Percentiles rank a stretch among this genome's conserved stretches.
These are phyloP conservation scores for Eupeodes luniger DNA, from an alignment of 2,888 invertebrate genomes.

Conservation along the genomic window DNA sequence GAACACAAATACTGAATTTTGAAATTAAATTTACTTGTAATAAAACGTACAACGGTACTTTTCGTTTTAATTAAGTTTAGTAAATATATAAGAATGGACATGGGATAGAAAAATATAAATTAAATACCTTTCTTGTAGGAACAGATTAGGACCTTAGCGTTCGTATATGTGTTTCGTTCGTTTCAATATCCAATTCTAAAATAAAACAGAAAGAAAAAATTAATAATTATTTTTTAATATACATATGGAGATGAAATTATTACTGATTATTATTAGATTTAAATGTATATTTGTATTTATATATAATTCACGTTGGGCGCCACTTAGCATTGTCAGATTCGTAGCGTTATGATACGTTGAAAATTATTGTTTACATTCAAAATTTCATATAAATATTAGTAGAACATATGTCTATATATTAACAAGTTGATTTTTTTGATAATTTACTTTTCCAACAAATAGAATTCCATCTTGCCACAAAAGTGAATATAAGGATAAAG, in stretches of 20 bases:
- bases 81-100: not conserved
- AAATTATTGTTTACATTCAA: no score
- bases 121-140: constrained; percentile 62
- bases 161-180: constrained; percentile 72
- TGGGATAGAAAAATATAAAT: not conserved
- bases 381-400: no score
- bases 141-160: constrained; percentile 67
- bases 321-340: no score
- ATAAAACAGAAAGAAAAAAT: constrained; percentile 12
- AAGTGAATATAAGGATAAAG: no score
- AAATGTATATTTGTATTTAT: no score
- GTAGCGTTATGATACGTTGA: no score
- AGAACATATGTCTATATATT: no score
- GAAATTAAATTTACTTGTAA: constrained; percentile 20
- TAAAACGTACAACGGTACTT: constrained; percentile 21
- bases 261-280: not conserved
- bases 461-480: no score
- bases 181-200: constrained; percentile 71
- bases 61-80: constrained; percentile 47
- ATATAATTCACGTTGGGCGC: no score
- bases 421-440: no score
- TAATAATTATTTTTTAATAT: not conserved
- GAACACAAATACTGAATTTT: constrained; percentile 28
- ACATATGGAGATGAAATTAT: not conserved
- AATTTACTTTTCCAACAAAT: no score